Conservation (phyloP, 2,113 vertebrate genomes). For the Apteryx mantelli region DNA sequence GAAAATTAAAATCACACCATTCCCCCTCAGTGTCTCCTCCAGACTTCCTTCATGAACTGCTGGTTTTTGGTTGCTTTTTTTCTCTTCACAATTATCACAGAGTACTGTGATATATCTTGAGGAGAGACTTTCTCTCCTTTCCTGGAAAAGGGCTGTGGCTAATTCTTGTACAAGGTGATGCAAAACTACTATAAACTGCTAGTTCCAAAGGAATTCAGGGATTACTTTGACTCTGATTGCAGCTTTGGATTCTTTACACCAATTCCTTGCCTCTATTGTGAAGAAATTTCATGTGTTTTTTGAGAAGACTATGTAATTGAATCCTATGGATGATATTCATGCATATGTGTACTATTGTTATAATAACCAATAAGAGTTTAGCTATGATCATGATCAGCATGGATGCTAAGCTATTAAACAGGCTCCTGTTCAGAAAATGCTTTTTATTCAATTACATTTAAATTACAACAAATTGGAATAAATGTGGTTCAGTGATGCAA, state of each 20-base stretch:
- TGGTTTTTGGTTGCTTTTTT: background rate
- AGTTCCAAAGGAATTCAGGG: background rate
- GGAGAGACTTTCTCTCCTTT: background rate
- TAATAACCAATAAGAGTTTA: background rate
- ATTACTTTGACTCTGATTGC: background rate
- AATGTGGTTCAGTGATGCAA: background rate
- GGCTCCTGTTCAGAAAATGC: background rate
- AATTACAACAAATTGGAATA: slow-evolving; percentile 12
- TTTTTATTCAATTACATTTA: slow-evolving; percentile 24
- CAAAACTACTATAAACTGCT: background rate
- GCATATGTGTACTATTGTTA: background rate
- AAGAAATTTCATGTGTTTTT: background rate
- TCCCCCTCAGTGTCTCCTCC: background rate
- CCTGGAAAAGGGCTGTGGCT: background rate
- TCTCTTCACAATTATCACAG: background rate
- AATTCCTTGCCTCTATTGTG: background rate
- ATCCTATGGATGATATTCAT: background rate
- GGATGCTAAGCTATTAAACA: background rate
- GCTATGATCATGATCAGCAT: background rate
- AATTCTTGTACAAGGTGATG: background rate
- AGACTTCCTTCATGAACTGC: background rate
- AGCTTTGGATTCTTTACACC: background rate
- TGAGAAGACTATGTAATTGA: background rate
- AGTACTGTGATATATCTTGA: background rate
- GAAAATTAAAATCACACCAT: background rate